These are phyloP conservation scores for Spodoptera litura DNA, from an alignment of 1,140 invertebrate genomes.

Conservation along the genomic window DNA sequence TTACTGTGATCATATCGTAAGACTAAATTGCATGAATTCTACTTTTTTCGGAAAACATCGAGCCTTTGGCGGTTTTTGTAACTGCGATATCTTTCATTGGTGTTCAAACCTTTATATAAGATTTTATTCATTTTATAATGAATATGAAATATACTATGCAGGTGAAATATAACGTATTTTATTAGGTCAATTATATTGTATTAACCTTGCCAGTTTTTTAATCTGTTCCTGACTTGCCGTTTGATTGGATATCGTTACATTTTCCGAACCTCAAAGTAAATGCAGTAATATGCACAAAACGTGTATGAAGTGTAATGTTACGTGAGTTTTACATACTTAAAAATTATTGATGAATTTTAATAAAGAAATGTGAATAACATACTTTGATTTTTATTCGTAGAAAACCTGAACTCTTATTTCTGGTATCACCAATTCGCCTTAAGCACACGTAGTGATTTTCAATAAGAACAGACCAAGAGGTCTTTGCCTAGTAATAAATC, in stretches of 20 bases:
- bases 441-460: too few species aligned
- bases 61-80: slow-evolving; percentile 16
- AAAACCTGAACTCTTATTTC: too few species aligned
- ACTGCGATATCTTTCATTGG: slow-evolving; percentile 7
- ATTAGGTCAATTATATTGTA: too few species aligned
- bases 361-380: slow-evolving; percentile 50
- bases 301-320: slow-evolving; percentile 33
- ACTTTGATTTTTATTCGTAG: background rate
- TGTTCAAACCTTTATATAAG: slow-evolving; percentile 26
- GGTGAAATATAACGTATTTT: background rate
- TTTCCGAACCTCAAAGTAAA: slow-evolving; percentile 1
- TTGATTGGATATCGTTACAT: slow-evolving; percentile 5
- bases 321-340: slow-evolving; percentile 51
- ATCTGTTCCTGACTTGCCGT: slow-evolving; percentile 23
- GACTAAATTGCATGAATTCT: slow-evolving; percentile 36
- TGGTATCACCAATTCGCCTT: background rate
- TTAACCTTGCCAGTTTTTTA: too few species aligned
- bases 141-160: background rate
- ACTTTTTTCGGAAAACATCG: slow-evolving; percentile 43
- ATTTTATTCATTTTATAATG: slow-evolving; percentile 1
- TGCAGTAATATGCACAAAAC: slow-evolving; percentile 45
- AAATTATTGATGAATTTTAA: slow-evolving; percentile 49
- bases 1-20: slow-evolving; percentile 40
- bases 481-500: too few species aligned
- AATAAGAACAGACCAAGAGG: too few species aligned